A percentile compares a stretch with the other conserved stretches of the same genome.
Conservation (phyloP, 1,140 invertebrate species). For the Gonatopus flavifemur region DNA sequence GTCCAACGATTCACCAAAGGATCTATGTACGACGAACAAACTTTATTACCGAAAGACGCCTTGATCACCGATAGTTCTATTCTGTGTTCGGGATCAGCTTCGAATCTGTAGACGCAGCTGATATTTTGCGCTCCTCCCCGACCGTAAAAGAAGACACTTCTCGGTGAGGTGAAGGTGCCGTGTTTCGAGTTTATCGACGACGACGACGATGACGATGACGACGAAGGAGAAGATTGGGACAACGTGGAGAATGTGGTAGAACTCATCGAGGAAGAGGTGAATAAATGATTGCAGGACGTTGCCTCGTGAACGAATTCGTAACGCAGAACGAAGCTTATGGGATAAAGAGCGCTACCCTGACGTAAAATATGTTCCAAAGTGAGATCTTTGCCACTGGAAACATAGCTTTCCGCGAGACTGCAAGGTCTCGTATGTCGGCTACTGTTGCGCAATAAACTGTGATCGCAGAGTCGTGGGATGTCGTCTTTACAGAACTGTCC, state of each 20-base stretch:
- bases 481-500: conserved; percentile 78
- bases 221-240: conserved; percentile 40
- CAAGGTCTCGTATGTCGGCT: conserved; percentile 75
- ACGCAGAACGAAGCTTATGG: conserved; percentile 73
- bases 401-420: conserved; percentile 74
- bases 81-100: conserved; percentile 67
- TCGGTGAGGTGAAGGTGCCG: conserved; percentile 73
- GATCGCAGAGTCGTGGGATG: conserved; percentile 72
- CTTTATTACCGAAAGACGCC: conserved; percentile 69
- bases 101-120: conserved; percentile 74
- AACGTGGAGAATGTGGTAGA: conserved; percentile 21
- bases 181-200: conserved; percentile 40
- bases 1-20: conserved; percentile 66
- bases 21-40: conserved; percentile 67
- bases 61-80: conserved; percentile 67
- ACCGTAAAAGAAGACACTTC: conserved; percentile 80
- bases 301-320: conserved; percentile 75
- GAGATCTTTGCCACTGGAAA: conserved; percentile 70
- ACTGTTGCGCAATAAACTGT: conserved; percentile 72
- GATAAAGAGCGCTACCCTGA: conserved; percentile 76
- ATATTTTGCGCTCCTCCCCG: conserved; percentile 75
- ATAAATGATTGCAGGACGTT: conserved; percentile 65
- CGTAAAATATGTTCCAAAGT: conserved; percentile 74
- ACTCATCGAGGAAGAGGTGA: conserved; percentile 48
- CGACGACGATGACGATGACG: conserved; percentile 16